Base-by-base conservation (phyloP, 2,888 invertebrate genomes). In the Nemotelus pantherinus region DNA sequence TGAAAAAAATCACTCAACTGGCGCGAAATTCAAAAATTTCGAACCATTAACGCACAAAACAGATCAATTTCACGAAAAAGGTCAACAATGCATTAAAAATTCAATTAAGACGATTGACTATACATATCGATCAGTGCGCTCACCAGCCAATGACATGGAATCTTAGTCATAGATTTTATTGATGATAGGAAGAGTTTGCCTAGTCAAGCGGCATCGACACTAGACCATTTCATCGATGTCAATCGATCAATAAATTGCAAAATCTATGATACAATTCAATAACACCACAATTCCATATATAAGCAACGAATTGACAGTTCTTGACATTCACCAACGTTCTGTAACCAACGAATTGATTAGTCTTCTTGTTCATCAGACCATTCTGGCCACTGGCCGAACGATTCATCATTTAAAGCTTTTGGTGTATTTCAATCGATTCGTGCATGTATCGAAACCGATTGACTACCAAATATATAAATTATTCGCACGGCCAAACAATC, bases 401-500 rank as follows among this genome's bases (percentile, higher is more conserved):
- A 67, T 48, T 25, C 48, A 48, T 48, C 47, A 48, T 67, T 67
- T 10, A 10, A 57, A 57, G 10, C 57, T 25, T 4, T 48, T 67
- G 48, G 47, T 67, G 10, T 57, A 10, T 57, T 3, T 10, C 4
- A 10, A 3, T 4, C n/a, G 25, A 25, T 67, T 48, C 9, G 67
- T 47, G 25, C 67, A 67, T 25, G 25, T n/a, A 48, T 48, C 70
- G 55, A 55, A 39, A 70, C 10, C 55, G 70, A 70, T 70, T 70
- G 55, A 70, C 55, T 70, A 43, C 70, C 50, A 53, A 70, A 70
- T 70, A 25, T 25, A 70, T 53, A 70, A 70, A 70, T 55, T 55
- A 70, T 75, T 76, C 65, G 65, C 76, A 76, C 76, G 76, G 65
- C 65, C 76, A 76, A 76, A 65, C 64, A 65, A 76, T 76, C 65